These are phyloP conservation scores for Patella ulyssiponensis DNA, from an alignment of 2,888 invertebrate species.

Conservation along the genomic window DNA sequence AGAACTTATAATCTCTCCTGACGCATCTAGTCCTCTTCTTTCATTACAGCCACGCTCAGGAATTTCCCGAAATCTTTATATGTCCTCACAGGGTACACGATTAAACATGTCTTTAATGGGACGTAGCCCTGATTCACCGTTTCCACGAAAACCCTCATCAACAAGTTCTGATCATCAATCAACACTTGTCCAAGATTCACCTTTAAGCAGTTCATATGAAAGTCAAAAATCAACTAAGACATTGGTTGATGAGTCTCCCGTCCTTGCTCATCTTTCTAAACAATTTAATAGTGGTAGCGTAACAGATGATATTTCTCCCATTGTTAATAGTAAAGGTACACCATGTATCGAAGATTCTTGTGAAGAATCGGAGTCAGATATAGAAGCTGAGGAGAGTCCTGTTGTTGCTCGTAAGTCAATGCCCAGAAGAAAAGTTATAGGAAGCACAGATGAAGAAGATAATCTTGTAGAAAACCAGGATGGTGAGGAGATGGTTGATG, in stretches of 20 bases:
- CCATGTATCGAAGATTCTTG: neutral
- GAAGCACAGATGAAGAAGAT: constrained; percentile 49
- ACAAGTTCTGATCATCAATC: neutral
- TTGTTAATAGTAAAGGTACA: neutral
- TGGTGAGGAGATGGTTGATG: constrained; percentile 19
- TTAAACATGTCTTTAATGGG: neutral
- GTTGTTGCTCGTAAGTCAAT: constrained; percentile 32
- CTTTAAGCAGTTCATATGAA: neutral
- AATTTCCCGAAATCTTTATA: neutral
- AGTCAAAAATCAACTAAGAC: neutral
- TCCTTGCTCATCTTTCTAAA: neutral
- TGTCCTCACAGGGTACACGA: neutral
- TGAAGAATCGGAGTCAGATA: constrained; percentile 25
- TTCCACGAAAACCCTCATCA: neutral
- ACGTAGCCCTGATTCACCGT: neutral
- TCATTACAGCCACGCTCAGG: constrained; percentile 29
- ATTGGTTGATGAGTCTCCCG: neutral
- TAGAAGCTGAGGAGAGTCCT: constrained; percentile 31
- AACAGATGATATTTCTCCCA: neutral
- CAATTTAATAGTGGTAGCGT: neutral
- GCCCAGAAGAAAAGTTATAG: constrained; percentile 41
- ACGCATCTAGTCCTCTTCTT: constrained; percentile 48
- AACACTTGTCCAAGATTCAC: neutral
- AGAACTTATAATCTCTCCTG: constrained; percentile 54
- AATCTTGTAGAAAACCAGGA: constrained; percentile 20